A percentile compares a stretch with the other conserved stretches of the same genome.
Evolutionary conservation across 2,888 invertebrate species (phyloP).

Genomic region (Agrotis puta): DNA sequence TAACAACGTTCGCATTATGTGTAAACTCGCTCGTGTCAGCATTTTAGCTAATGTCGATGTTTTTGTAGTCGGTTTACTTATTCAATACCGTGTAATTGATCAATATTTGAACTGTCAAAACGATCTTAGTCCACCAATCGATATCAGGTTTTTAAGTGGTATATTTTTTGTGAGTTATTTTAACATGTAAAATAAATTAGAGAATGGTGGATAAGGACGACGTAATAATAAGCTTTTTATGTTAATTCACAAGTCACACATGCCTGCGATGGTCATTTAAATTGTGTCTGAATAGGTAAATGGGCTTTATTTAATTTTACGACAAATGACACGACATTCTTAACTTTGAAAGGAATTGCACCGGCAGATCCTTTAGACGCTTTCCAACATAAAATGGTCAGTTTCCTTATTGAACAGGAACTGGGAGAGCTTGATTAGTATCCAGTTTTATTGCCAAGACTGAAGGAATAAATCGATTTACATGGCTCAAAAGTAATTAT

Average conservation of each 20-base stretch:
- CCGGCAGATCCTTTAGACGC: neutral
- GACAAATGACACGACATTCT: neutral
- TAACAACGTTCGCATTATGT: conserved; percentile 12
- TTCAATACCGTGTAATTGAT: conserved; percentile 38
- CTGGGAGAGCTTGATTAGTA: conserved; percentile 6
- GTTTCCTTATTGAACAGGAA: conserved; percentile 34
- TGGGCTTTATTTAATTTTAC: conserved; percentile 22
- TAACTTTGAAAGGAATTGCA: conserved; percentile 30
- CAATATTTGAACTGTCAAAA: conserved; percentile 51
- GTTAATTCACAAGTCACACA: neutral
- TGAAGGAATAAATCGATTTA: conserved; percentile 51
- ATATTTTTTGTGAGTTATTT: conserved; percentile 16
- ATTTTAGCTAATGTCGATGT: conserved; percentile 21
- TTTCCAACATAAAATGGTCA: conserved; percentile 17
- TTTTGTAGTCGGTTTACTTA: conserved; percentile 27
- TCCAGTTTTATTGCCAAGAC: conserved; percentile 17
- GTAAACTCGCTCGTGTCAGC: conserved; percentile 31
- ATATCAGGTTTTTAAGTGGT: conserved; percentile 16
- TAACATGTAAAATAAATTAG: conserved; percentile 3
- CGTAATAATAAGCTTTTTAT: conserved; percentile 11
- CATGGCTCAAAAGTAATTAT: conserved; percentile 58
- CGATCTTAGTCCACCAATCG: conserved; percentile 13
- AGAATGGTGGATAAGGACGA: neutral
- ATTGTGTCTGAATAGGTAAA: conserved; percentile 7
- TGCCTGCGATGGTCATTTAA: neutral